Percentiles rank a stretch among this genome's conserved stretches.
Conservation (phyloP, 2,888 invertebrate genomes). For the Morpho achilles region DNA sequence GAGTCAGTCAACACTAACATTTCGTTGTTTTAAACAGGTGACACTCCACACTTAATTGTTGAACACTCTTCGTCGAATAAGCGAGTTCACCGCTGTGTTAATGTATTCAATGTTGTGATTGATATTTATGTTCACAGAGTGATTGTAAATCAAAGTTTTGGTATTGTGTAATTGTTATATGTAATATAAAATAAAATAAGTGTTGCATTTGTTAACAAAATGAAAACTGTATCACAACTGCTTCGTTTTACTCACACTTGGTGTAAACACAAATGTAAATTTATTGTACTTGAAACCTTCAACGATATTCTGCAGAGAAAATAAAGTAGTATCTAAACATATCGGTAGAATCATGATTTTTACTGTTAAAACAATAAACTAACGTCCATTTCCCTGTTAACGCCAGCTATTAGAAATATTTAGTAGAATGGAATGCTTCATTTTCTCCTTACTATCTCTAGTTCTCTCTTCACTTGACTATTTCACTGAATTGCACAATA, state of each 20-base stretch:
- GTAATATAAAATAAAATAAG: constrained; percentile 7
- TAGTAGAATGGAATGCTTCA: constrained; percentile 78
- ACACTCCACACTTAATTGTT: constrained; percentile 61
- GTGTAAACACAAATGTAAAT: constrained; percentile 43
- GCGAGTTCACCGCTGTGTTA: constrained; percentile 43
- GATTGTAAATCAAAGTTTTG: constrained; percentile 21
- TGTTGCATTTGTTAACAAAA: constrained; percentile 30
- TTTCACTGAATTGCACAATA: constrained; percentile 76
- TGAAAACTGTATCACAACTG: constrained; percentile 39
- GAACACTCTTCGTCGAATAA: constrained; percentile 46
- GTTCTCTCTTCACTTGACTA: constrained; percentile 70
- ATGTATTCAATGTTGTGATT: constrained; percentile 43
- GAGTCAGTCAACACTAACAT: constrained; percentile 69
- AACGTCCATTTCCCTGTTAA: constrained; percentile 79
- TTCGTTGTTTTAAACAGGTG: constrained; percentile 55
- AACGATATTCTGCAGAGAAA: constrained; percentile 26
- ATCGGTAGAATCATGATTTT: constrained; percentile 34
- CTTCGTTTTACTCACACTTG: constrained; percentile 44
- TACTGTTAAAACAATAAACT: constrained; percentile 44
- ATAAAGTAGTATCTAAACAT: constrained; percentile 17
- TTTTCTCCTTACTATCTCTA: constrained; percentile 73
- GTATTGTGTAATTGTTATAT: constrained; percentile 17
- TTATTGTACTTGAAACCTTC: constrained; percentile 39
- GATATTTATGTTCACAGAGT: constrained; percentile 29
- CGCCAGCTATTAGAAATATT: constrained; percentile 74